Percentiles rank a stretch among this genome's conserved stretches.
These are phyloP conservation scores for Eilema caniola DNA, from an alignment of 2,888 invertebrate species.

Conservation along the genomic window DNA sequence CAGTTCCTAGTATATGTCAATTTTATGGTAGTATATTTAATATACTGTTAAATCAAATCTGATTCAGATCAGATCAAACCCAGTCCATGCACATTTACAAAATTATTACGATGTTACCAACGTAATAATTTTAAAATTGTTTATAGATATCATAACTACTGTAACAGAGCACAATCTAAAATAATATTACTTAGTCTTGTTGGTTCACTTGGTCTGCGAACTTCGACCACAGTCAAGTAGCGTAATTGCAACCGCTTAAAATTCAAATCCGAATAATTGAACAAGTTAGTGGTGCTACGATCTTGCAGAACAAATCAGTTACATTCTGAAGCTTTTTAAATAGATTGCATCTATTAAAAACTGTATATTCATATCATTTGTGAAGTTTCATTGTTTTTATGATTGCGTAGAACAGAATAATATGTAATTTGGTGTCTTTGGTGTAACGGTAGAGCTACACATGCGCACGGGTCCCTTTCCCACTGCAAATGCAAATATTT, in stretches of 20 bases:
- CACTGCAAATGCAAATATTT: too few relatives aligned
- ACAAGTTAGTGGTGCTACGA: not conserved
- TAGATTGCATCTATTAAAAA: not conserved
- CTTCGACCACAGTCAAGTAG: not conserved
- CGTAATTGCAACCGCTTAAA: slow-evolving; percentile 4
- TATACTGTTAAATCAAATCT: too few relatives aligned
- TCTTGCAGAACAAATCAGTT: slow-evolving; percentile 4
- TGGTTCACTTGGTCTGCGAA: not conserved
- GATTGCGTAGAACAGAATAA: too few relatives aligned
- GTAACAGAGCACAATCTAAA: not conserved
- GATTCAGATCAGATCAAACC: too few relatives aligned
- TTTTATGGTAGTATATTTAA: too few relatives aligned
- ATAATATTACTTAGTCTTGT: not conserved
- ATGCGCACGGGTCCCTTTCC: too few relatives aligned
- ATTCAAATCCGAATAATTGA: slow-evolving; percentile 1
- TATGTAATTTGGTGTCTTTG: too few relatives aligned
- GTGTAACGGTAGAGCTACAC: too few relatives aligned
- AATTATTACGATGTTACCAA: too few relatives aligned
- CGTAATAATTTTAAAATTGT: too few relatives aligned
- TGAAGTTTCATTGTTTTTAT: not conserved
- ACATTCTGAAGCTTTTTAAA: not conserved
- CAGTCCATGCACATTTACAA: too few relatives aligned
- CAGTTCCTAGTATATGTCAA: too few relatives aligned
- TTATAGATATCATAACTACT: not conserved
- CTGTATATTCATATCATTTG: not conserved